These are phyloP conservation scores for Cepphus grylle DNA, from an alignment of 2,113 vertebrate species.

Conservation along the genomic window DNA sequence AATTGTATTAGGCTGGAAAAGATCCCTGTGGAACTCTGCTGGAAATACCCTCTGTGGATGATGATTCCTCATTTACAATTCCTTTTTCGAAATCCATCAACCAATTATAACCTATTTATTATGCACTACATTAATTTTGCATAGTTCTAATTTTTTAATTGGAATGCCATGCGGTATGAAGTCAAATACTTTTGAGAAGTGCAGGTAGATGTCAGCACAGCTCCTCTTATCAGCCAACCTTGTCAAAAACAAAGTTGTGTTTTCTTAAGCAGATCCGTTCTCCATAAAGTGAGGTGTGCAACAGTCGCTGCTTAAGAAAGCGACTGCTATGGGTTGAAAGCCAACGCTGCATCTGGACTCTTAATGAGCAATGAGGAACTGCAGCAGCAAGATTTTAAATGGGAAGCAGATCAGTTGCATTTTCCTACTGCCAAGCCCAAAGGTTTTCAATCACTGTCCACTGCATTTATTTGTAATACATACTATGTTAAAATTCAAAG, in stretches of 20 bases:
- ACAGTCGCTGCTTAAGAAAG: not conserved
- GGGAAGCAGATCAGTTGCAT: not conserved
- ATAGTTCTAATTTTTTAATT: slow-evolving; percentile 30
- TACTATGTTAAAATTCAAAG: not conserved
- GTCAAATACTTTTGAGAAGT: not conserved
- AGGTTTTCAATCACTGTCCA: not conserved
- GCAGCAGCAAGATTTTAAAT: not conserved
- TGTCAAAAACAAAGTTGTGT: not conserved
- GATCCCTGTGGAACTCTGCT: not conserved
- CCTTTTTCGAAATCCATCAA: not conserved
- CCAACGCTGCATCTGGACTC: not conserved
- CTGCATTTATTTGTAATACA: not conserved
- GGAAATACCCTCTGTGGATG: not conserved
- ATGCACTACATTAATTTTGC: not conserved
- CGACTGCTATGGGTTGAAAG: not conserved
- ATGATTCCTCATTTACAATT: slow-evolving; percentile 20
- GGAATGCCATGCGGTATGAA: not conserved
- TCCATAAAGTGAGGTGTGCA: not conserved
- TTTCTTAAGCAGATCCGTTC: not conserved
- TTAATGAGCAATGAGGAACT: not conserved
- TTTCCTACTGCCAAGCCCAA: not conserved
- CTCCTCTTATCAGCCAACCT: not conserved
- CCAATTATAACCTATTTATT: slow-evolving; percentile 35
- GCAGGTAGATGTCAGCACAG: slow-evolving; percentile 24
- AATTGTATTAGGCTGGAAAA: not conserved